Evolutionary conservation across 1,140 invertebrate species (phyloP), one percentile per base, ranked within the genome.

Genomic region (Drosophila orosa): DNA sequence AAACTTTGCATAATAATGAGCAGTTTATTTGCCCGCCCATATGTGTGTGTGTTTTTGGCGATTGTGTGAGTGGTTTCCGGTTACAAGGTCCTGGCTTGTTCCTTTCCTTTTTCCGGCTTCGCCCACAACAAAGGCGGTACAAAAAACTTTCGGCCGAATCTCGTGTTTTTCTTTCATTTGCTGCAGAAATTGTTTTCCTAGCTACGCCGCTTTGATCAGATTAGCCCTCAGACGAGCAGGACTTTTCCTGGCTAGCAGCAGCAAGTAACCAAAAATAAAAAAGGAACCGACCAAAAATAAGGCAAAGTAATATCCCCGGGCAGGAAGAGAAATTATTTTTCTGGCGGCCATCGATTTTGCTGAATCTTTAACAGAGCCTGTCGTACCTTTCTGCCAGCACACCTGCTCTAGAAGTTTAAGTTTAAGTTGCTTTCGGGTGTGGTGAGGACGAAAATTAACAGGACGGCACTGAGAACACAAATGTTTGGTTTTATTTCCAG

Each of bases 1-100:
- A 83, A 86, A 87, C 82, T 86, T 86, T 86, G 84, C 83, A 86
- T 86, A 83, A 79, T 87, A 86, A 86, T 86, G 79, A 86, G 71
- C 83, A 79, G 82, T 86, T 86, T 72, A 86, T 87, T 86, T 75
- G 29, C 44, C 78, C 65, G 39, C 58, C 55, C 56, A 45, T 48
- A 50, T 44, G 31, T 33, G 29, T 63, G 48, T 50, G 9, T 24
- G 13, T 55, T 33, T 22, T 52, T 59, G 52, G 17, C 24, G 29
- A 54, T 37, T 82, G 60, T 67, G 66, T 72, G 65, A 63, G 72
- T 65, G 56, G 81, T 67, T 80, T 84, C 81, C 81, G 67, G 45
- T 85, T 80, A 56, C 81, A 78, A 59, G 61, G 37, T 67, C 47
- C 33, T 40, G 44, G 45, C 50, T 42, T 74, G 37, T 52, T 42